phyloP scores from a whole-genome alignment of 2,888 invertebrate species.

The Epicampocera succincta region DNA sequence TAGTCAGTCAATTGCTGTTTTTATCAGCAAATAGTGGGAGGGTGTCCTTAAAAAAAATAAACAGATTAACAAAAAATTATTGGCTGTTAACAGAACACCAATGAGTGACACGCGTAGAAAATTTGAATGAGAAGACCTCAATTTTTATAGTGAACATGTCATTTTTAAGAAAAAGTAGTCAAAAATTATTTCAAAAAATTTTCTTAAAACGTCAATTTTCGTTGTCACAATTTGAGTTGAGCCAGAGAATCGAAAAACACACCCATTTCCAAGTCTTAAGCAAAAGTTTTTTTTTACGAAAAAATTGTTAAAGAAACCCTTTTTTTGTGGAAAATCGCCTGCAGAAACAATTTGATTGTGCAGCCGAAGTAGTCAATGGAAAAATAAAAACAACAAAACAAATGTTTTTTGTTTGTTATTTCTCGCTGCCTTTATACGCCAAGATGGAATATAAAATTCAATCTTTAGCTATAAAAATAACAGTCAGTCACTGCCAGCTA shows the following conservation, averaged over 20 bases:
- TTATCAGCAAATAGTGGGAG: no score
- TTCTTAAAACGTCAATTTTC: slow-evolving; percentile 54
- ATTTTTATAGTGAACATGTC: no score
- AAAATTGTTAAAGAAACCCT: neutral
- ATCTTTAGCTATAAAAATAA: slow-evolving; percentile 47
- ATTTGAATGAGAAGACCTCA: no score
- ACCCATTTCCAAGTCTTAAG: slow-evolving; percentile 43
- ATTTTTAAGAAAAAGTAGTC: neutral
- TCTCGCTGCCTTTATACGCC: no score
- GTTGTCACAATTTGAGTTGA: slow-evolving; percentile 32
- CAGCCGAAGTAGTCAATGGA: slow-evolving; percentile 13
- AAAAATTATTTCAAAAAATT: neutral
- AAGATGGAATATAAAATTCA: slow-evolving; percentile 27
- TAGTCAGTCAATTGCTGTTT: no score
- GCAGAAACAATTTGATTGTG: slow-evolving; percentile 14
- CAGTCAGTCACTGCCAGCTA: slow-evolving; percentile 48
- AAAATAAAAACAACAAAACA: neutral
- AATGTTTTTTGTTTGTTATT: neutral
- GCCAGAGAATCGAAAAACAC: neutral
- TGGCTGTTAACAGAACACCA: no score
- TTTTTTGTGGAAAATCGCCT: slow-evolving; percentile 15
- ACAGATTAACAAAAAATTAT: no score
- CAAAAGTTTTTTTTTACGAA: slow-evolving; percentile 8
- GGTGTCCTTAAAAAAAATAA: no score
- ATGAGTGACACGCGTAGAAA: no score